A percentile compares a stretch with the other conserved stretches of the same genome.
These are phyloP conservation scores for Zaprionus ornatus DNA, from an alignment of 1,140 invertebrate genomes.

Conservation along the genomic window DNA sequence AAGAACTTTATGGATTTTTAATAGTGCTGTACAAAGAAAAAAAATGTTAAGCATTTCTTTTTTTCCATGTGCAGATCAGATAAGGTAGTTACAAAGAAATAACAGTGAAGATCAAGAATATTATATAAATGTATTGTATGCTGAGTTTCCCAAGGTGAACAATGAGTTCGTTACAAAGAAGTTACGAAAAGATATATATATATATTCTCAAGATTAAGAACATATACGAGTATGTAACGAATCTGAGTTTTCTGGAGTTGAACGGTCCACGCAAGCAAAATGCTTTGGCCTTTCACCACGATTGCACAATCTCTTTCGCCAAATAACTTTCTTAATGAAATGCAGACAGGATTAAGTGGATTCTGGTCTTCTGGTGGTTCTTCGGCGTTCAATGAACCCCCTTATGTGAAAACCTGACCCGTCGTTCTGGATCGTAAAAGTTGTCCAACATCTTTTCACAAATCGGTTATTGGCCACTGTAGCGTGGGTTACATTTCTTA, in stretches of 20 bases:
- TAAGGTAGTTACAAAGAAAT: conserved; percentile 7
- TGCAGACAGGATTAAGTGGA: conserved; percentile 46
- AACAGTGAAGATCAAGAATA: not conserved
- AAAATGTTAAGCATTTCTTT: conserved; percentile 6
- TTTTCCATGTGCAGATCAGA: conserved; percentile 8
- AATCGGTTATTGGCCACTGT: conserved; percentile 5
- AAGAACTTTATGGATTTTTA: conserved; percentile 53
- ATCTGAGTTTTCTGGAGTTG: not conserved
- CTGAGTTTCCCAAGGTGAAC: conserved; percentile 5
- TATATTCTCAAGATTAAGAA: too few relatives aligned
- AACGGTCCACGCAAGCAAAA: conserved; percentile 31
- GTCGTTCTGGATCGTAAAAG: conserved; percentile 43
- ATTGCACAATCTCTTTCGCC: conserved; percentile 43
- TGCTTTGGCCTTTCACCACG: conserved; percentile 32
- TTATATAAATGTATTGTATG: not conserved
- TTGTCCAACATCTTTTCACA: conserved; percentile 65
- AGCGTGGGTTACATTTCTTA: conserved; percentile 56
- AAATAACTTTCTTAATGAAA: conserved; percentile 37
- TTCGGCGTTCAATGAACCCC: conserved; percentile 72
- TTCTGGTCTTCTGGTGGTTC: conserved; percentile 19
- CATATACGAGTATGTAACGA: too few relatives aligned
- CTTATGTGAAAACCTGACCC: conserved; percentile 43
- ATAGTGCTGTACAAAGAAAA: conserved; percentile 50
- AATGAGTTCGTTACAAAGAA: too few relatives aligned
- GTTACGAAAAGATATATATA: too few relatives aligned